Percentiles rank a stretch among this genome's conserved stretches.
Evolutionary conservation across 2,113 vertebrate genomes (phyloP).

Genomic region (Electrona antarctica): DNA sequence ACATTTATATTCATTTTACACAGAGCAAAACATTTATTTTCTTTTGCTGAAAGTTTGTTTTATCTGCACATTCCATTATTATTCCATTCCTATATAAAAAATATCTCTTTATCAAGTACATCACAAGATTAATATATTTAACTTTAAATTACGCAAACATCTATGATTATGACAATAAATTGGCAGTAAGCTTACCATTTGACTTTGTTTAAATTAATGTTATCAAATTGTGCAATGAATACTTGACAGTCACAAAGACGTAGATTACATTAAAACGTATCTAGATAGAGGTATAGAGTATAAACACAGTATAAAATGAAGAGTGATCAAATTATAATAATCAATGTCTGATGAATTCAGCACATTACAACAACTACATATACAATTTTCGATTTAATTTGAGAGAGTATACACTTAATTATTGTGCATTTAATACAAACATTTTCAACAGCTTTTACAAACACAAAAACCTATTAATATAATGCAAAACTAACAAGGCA

Average conservation of each 20-base stretch:
- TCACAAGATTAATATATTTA: background rate
- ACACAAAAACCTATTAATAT: conserved; percentile 15
- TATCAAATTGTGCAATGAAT: background rate
- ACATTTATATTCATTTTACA: conserved; percentile 14
- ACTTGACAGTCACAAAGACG: background rate
- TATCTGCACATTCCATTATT: no score
- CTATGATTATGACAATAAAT: conserved; percentile 13
- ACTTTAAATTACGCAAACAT: conserved; percentile 10
- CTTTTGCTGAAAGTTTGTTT: no score
- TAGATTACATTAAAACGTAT: background rate
- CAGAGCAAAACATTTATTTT: background rate
- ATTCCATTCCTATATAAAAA: no score
- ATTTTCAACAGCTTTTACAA: conserved; percentile 8
- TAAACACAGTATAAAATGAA: no score
- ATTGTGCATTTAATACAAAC: conserved; percentile 19
- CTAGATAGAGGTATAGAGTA: background rate
- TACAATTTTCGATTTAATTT: conserved; percentile 1
- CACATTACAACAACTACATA: no score
- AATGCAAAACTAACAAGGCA: background rate
- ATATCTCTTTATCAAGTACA: background rate
- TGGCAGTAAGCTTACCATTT: background rate
- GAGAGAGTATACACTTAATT: conserved; percentile 6
- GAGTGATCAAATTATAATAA: no score
- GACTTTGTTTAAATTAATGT: background rate
- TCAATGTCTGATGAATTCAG: no score